Evolutionary conservation across 2,113 vertebrate genomes (phyloP).

Genomic region (Corynorhinus townsendii): DNA sequence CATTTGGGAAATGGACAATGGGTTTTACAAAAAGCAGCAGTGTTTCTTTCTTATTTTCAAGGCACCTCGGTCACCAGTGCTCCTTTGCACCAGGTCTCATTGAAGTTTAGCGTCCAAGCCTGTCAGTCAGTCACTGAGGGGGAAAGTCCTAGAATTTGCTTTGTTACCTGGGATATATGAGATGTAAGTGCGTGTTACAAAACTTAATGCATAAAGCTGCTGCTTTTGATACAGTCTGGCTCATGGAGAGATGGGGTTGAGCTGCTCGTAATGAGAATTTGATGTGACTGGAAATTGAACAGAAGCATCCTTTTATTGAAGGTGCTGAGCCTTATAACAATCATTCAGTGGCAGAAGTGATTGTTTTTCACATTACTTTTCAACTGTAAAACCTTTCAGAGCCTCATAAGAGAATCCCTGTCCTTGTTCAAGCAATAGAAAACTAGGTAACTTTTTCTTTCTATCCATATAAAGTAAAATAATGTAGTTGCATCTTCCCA

Average conservation of each 20-base stretch:
- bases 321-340: constrained; percentile 54
- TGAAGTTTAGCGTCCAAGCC: not conserved
- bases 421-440: constrained; percentile 40
- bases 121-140: not conserved
- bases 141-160: constrained; percentile 33
- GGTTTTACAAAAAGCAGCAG: not conserved
- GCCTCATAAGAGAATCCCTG: constrained; percentile 31
- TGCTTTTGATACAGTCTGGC: constrained; percentile 31
- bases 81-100: not conserved
- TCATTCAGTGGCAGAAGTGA: constrained; percentile 48
- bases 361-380: constrained; percentile 44
- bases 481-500: not conserved
- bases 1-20: not conserved
- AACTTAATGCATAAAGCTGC: constrained; percentile 42
- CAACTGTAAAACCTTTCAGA: constrained; percentile 39
- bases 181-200: constrained; percentile 17
- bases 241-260: constrained; percentile 51
- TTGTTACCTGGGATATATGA: constrained; percentile 37
- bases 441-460: not conserved
- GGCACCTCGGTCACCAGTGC: not conserved
- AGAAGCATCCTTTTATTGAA: constrained; percentile 64
- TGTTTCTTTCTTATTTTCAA: constrained; percentile 18
- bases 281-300: constrained; percentile 56
- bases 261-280: constrained; percentile 58
- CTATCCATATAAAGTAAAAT: constrained; percentile 17